These are phyloP conservation scores for Perdita meconis DNA, from an alignment of 2,888 invertebrate genomes.

Conservation along the genomic window DNA sequence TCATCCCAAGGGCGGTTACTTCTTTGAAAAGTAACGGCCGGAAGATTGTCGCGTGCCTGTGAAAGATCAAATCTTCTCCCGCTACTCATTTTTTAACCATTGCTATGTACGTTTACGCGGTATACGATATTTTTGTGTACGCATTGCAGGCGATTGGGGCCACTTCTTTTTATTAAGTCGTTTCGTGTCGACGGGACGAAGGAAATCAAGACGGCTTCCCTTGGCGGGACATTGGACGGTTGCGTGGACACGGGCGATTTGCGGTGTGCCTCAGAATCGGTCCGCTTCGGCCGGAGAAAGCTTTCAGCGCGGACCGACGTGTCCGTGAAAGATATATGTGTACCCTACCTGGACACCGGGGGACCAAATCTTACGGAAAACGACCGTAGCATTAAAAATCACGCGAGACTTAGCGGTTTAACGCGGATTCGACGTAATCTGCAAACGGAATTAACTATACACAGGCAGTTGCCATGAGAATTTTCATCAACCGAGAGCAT, in stretches of 20 bases:
- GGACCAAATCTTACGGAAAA: constrained; percentile 50
- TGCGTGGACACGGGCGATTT: constrained; percentile 30
- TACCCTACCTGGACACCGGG: constrained; percentile 46
- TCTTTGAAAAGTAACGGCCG: constrained; percentile 66
- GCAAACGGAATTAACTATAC: constrained; percentile 26
- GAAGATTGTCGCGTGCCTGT: constrained; percentile 59
- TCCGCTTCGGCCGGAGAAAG: constrained; percentile 24
- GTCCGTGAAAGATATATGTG: constrained; percentile 40
- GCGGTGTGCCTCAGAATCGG: constrained; percentile 46
- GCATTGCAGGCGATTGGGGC: neutral
- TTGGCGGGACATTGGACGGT: neutral
- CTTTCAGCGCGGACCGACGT: constrained; percentile 51
- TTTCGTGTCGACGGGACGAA: neutral
- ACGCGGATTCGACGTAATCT: constrained; percentile 28
- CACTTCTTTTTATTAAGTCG: neutral
- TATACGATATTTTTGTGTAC: neutral
- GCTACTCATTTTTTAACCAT: neutral
- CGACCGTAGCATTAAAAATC: constrained; percentile 64
- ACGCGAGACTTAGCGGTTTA: constrained; percentile 18
- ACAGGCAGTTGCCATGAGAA: constrained; percentile 9
- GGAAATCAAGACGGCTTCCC: neutral
- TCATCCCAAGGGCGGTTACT: constrained; percentile 30
- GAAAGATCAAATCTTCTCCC: neutral
- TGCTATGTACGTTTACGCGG: neutral
- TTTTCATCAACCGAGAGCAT: constrained; percentile 29